These are phyloP conservation scores for western clawed frog (Xenopus tropicalis) DNA, from an alignment of 2,113 vertebrate genomes.

Conservation along the genomic window DNA sequence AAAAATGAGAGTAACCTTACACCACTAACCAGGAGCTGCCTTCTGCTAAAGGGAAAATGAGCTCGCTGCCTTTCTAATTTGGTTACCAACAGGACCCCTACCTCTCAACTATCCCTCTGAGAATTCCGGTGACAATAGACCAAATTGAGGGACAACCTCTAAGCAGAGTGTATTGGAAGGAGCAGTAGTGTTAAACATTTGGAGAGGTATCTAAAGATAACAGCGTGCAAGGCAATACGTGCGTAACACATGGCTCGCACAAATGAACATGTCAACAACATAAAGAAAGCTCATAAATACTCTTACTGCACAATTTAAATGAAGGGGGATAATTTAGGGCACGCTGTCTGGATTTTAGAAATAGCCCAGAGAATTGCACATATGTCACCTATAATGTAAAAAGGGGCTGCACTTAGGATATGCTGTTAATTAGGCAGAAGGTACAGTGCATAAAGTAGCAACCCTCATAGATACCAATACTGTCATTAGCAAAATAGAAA, in stretches of 20 bases:
- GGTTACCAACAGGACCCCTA: constrained; percentile 36
- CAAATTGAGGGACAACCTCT: constrained; percentile 27
- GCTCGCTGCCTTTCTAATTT: constrained; percentile 35
- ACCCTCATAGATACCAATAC: too few relatives aligned
- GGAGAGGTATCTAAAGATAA: constrained; percentile 20
- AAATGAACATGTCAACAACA: not conserved
- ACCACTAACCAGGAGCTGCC: constrained; percentile 36
- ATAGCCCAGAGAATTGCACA: too few relatives aligned
- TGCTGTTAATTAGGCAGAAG: too few relatives aligned
- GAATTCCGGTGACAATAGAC: constrained; percentile 37
- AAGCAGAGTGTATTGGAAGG: constrained; percentile 6
- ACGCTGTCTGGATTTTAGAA: not conserved
- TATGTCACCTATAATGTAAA: too few relatives aligned
- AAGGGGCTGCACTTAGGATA: too few relatives aligned
- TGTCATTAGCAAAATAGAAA: too few relatives aligned
- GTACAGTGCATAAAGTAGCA: too few relatives aligned
- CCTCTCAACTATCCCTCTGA: constrained; percentile 35
- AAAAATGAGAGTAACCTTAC: constrained; percentile 39
- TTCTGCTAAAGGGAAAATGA: constrained; percentile 40
- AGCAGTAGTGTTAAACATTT: constrained; percentile 20
- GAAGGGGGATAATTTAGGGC: not conserved
- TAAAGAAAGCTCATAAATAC: not conserved
- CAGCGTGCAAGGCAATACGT: not conserved
- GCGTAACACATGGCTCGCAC: not conserved
- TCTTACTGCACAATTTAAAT: not conserved